Evolutionary conservation across 2,888 invertebrate species (phyloP).

Genomic region (Prosapia bicincta): DNA sequence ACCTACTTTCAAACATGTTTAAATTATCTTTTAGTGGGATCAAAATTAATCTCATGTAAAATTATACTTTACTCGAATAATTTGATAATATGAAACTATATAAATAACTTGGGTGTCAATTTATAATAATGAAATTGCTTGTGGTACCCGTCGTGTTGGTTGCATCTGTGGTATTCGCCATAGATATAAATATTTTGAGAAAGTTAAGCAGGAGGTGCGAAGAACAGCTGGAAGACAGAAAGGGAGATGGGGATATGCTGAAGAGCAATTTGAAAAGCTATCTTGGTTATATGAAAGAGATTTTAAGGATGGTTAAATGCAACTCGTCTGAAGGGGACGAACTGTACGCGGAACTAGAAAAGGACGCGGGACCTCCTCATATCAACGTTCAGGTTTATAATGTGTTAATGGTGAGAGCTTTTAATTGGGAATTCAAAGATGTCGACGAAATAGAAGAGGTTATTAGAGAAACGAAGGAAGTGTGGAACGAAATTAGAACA

Average conservation of each 20-base stretch:
- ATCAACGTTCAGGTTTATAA: constrained; percentile 12
- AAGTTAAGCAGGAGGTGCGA: constrained; percentile 5
- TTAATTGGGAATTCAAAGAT: constrained; percentile 8
- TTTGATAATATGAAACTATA: too few species aligned
- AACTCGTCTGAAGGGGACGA: constrained; percentile 9
- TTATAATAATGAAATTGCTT: neutral
- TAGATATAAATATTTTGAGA: constrained; percentile 1
- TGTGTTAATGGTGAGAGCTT: constrained; percentile 10
- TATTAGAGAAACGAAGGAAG: constrained; percentile 3
- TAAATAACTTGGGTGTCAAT: too few species aligned
- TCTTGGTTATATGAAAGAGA: constrained; percentile 5
- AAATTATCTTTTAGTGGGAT: too few species aligned
- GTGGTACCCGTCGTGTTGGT: neutral
- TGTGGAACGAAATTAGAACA: constrained; percentile 6
- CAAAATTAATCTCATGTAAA: too few species aligned
- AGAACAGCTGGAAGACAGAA: constrained; percentile 7
- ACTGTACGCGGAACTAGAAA: constrained; percentile 7
- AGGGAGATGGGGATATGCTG: constrained; percentile 13
- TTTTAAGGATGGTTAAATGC: constrained; percentile 9
- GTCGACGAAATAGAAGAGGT: constrained; percentile 13
- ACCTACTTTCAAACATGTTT: too few species aligned
- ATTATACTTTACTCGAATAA: too few species aligned
- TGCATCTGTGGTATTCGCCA: neutral
- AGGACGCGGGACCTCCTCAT: constrained; percentile 14
- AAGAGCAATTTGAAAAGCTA: constrained; percentile 1